Conservation (phyloP, 30 jellyfish, hydroid and myxozoan genomes). For the Chrysaora quinquecirrha region DNA sequence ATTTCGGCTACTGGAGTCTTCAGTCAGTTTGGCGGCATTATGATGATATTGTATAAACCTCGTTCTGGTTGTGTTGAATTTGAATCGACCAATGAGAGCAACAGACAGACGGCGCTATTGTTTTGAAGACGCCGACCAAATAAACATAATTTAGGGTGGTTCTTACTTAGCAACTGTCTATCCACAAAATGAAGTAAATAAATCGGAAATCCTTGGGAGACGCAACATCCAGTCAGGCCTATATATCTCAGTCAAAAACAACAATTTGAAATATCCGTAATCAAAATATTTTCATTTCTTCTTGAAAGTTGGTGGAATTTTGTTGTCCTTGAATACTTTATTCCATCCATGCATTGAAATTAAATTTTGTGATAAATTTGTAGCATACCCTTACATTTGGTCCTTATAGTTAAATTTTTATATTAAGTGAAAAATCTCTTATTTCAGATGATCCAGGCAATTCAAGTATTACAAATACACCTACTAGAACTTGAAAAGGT, state of each 20-base stretch:
- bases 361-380: too few species aligned
- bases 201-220: neutral
- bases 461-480: constrained; percentile 76
- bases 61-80: too few species aligned
- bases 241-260: too few species aligned
- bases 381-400: too few species aligned
- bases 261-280: neutral
- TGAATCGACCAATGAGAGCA: too few species aligned
- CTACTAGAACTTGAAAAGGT: constrained; percentile 79
- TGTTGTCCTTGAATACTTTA: too few species aligned
- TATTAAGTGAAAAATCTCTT: neutral
- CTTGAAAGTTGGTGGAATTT: too few species aligned
- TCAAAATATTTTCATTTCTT: neutral
- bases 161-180: neutral
- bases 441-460: constrained; percentile 70
- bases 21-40: too few species aligned
- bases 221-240: neutral
- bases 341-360: too few species aligned
- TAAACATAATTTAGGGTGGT: neutral
- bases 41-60: too few species aligned
- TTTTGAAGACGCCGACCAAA: neutral
- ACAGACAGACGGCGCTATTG: too few species aligned
- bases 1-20: too few species aligned
- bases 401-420: neutral
- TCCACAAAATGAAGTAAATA: neutral